Base-by-base conservation (phyloP, 2,797 vertebrate genomes). In the Dryobates pubescens region DNA sequence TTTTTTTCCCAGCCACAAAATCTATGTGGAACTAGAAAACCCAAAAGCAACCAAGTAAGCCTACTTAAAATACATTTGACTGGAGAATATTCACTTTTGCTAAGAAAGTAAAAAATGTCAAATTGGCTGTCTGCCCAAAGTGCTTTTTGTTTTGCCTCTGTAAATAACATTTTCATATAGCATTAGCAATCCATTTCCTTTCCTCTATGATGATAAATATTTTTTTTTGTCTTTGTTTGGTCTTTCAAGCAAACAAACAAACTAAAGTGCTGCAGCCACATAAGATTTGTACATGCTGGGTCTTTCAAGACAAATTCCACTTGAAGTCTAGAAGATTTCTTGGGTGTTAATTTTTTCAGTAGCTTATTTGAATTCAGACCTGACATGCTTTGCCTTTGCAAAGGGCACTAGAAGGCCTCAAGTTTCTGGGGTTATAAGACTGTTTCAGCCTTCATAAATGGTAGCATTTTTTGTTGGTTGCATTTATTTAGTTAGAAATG, bases 131-230 rank as follows among this genome's bases (percentile, higher is more conserved):
- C 29, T 94, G 62, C 88, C 75, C 71, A 7, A 54, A 88, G 54
- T 43, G n/a, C 26, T n/a, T 72, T 94, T 91, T 71, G 53, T 1
- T 90, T 89, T 95, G 56, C 26, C 6, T 89, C 67, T 77, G 45
- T 85, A 90, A 86, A 80, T 82, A 84, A 62, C 17, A 49, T 72
- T 76, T 82, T 93, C 57, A 29, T 64, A 64, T 30, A 69, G 29
- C 72, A 82, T 82, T 94, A 82, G 57, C 69, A 74, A 59, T 85
- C 51, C 30, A 32, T 80, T 94, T 96, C 41, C 38, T 84, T 86
- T 89, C 12, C 27, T 69, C 38, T 85, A 1, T 82, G 83, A 47
- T 59, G 23, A 87, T 72, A 88, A 86, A 69, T 59, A 71, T 58
- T 88, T 82, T 91, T n/a, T 86, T 29, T 58, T 82, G 78, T 72